A percentile compares a stretch with the other conserved stretches of the same genome.
Conservation (phyloP, 2,797 vertebrate genomes). For the Eleutherodactylus coqui region DNA sequence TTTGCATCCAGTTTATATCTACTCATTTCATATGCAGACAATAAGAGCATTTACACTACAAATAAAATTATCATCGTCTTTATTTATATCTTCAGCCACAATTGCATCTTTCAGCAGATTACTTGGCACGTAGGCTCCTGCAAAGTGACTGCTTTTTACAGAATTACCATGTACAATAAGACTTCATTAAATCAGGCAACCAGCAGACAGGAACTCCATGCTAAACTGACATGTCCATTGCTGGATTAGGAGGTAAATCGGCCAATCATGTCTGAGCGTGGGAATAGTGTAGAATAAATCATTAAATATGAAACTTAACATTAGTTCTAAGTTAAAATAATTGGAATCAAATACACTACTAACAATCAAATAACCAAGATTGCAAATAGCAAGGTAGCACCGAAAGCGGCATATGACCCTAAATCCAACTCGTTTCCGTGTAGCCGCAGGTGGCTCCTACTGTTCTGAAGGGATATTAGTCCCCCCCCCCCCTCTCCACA, state of each 20-base stretch:
- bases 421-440: too few relatives aligned
- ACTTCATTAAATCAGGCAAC: neutral
- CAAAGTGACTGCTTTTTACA: neutral
- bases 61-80: neutral
- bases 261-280: neutral
- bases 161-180: neutral
- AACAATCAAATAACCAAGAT: too few relatives aligned
- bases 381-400: too few relatives aligned
- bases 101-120: neutral
- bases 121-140: neutral
- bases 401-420: too few relatives aligned
- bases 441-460: too few relatives aligned
- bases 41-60: constrained; percentile 25
- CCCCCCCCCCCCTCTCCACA: too few relatives aligned
- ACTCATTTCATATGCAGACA: constrained; percentile 10
- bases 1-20: constrained; percentile 41
- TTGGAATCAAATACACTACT: too few relatives aligned
- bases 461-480: too few relatives aligned
- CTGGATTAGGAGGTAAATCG: neutral
- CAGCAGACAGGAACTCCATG: neutral
- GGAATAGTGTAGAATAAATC: neutral
- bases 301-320: too few relatives aligned
- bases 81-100: neutral
- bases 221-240: neutral
- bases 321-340: too few relatives aligned